phyloP scores from a whole-genome alignment of 1,140 invertebrate species.

The Trichogramma pretiosum region DNA sequence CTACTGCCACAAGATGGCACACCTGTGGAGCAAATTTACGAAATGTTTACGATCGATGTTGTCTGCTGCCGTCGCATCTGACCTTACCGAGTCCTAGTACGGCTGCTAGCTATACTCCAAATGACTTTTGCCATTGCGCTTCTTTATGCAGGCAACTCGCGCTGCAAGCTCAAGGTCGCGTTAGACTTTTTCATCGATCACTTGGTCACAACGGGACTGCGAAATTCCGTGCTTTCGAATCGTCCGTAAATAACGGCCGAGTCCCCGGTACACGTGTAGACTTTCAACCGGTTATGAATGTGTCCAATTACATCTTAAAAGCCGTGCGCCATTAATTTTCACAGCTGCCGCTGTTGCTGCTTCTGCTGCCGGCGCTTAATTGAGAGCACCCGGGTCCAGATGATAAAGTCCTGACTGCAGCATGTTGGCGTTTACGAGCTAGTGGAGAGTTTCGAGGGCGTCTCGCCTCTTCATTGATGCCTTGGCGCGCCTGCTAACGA shows the following conservation, averaged over 20 bases:
- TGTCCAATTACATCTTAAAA: slow-evolving; percentile 60
- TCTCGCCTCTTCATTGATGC: slow-evolving; percentile 22
- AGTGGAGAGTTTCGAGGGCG: slow-evolving; percentile 33
- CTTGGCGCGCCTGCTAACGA: background rate
- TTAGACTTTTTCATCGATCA: too few relatives aligned
- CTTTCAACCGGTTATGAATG: slow-evolving; percentile 49
- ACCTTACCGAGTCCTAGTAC: too few relatives aligned
- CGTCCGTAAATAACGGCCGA: too few relatives aligned
- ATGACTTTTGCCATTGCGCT: too few relatives aligned
- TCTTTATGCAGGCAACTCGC: too few relatives aligned
- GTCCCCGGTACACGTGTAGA: too few relatives aligned
- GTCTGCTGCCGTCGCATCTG: too few relatives aligned
- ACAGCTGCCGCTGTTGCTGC: slow-evolving; percentile 59
- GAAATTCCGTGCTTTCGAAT: too few relatives aligned
- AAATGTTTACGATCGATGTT: slow-evolving; percentile 41
- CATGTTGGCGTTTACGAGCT: slow-evolving; percentile 31
- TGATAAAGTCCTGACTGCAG: slow-evolving; percentile 47
- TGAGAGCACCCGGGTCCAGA: slow-evolving; percentile 51
- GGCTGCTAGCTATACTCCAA: too few relatives aligned
- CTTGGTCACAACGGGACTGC: too few relatives aligned
- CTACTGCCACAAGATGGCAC: slow-evolving; percentile 34
- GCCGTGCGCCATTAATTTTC: slow-evolving; percentile 59
- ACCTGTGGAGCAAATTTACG: slow-evolving; percentile 49
- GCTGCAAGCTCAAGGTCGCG: too few relatives aligned
- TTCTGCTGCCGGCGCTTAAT: too few relatives aligned